Percentiles rank a stretch among this genome's conserved stretches.
phyloP scores from a whole-genome alignment of 1,140 invertebrate genomes.

The Sinella curviseta region DNA sequence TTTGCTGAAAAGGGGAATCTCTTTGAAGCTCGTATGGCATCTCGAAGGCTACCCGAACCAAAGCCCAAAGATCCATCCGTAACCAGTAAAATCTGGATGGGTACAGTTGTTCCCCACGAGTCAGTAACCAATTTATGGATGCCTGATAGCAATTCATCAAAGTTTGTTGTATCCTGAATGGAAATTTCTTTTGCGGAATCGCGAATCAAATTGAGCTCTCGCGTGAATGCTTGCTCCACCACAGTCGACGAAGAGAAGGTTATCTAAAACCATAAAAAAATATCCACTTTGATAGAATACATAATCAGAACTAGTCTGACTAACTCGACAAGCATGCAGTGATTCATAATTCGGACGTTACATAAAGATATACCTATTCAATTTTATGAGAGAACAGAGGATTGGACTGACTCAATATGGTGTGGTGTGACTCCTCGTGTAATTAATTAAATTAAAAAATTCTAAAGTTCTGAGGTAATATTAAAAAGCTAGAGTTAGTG shows the following conservation, averaged over 20 bases:
- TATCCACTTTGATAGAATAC: not conserved
- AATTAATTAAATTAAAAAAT: no score
- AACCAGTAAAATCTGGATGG: conserved; percentile 65
- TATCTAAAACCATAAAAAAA: conserved; percentile 58
- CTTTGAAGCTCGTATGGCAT: conserved; percentile 64
- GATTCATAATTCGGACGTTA: no score
- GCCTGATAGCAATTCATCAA: conserved; percentile 73
- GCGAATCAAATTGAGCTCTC: conserved; percentile 78
- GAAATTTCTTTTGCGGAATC: conserved; percentile 70
- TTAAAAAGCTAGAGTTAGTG: no score
- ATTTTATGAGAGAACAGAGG: no score
- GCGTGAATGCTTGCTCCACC: conserved; percentile 74
- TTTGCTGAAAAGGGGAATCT: conserved; percentile 80
- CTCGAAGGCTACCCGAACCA: conserved; percentile 63
- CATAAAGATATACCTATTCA: no score
- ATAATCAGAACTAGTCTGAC: not conserved
- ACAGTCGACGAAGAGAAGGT: conserved; percentile 79
- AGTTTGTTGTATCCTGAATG: conserved; percentile 79
- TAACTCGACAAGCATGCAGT: no score
- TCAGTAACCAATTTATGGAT: conserved; percentile 73
- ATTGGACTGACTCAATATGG: no score
- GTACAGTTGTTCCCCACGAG: conserved; percentile 81
- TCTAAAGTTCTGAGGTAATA: no score
- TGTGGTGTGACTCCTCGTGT: no score
- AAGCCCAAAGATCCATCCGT: conserved; percentile 77